Evolutionary conservation across 2,797 vertebrate genomes (phyloP).

Genomic region (Premnoplex brunnescens): DNA sequence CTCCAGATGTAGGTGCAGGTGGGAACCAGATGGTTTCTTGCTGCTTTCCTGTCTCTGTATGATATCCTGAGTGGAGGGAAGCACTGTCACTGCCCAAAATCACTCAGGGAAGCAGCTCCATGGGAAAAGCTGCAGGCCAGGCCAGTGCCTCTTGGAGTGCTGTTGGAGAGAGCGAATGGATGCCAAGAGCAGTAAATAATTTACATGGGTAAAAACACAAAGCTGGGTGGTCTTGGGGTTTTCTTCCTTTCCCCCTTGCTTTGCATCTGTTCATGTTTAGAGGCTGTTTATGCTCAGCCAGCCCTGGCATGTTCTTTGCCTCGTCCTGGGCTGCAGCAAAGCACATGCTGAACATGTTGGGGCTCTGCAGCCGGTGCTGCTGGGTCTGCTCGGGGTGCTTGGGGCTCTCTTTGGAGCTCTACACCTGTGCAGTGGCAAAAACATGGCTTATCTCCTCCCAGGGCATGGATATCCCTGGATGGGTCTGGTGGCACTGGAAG

Average conservation of each 20-base stretch:
- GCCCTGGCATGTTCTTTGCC: background rate
- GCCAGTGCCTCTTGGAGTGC: background rate
- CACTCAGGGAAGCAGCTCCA: background rate
- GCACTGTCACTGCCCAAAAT: background rate
- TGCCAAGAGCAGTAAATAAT: conserved; percentile 41
- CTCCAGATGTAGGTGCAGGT: background rate
- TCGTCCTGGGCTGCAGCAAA: background rate
- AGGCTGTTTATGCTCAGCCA: background rate
- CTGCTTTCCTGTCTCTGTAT: background rate
- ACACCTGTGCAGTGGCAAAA: background rate
- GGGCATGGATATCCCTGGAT: background rate
- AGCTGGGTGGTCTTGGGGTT: conserved; percentile 25
- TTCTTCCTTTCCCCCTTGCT: background rate
- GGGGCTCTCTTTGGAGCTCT: background rate
- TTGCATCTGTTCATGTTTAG: conserved; percentile 50
- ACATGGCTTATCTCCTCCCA: background rate
- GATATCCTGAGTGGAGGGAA: background rate
- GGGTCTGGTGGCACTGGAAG: background rate
- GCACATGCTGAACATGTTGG: background rate
- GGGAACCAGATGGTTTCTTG: background rate
- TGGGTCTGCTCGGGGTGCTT: background rate
- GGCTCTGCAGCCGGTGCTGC: background rate
- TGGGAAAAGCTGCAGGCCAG: background rate
- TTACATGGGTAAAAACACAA: conserved; percentile 1
- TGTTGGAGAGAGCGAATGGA: background rate